phyloP scores from a whole-genome alignment of 2,888 invertebrate genomes.

The Mythimna impura region DNA sequence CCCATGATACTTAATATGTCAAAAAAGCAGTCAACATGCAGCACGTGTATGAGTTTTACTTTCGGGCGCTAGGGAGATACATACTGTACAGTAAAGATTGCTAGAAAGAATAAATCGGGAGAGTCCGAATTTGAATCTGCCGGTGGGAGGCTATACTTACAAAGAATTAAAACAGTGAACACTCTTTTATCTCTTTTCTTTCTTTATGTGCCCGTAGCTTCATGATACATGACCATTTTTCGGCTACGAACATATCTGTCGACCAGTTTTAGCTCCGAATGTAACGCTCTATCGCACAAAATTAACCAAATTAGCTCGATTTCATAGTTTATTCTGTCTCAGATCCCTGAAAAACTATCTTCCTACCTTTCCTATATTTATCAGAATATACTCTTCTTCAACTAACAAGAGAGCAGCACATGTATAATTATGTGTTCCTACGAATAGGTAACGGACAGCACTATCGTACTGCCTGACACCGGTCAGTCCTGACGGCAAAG shows the following conservation, averaged over 20 bases:
- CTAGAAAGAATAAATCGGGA: background rate
- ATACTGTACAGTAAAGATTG: background rate
- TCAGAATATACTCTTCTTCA: background rate
- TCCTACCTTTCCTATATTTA: background rate
- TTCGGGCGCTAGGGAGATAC: too few species aligned
- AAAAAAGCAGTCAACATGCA: too few species aligned
- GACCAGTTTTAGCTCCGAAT: too few species aligned
- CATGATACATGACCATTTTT: too few species aligned
- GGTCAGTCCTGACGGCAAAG: slow-evolving; percentile 33
- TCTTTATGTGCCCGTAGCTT: background rate
- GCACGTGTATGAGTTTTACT: too few species aligned
- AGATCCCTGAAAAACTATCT: background rate
- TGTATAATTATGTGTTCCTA: background rate
- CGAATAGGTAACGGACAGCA: background rate
- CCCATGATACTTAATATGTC: too few species aligned
- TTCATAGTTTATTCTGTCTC: background rate
- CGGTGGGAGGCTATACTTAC: background rate
- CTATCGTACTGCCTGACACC: slow-evolving; percentile 30
- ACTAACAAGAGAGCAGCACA: background rate
- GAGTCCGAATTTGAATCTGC: background rate
- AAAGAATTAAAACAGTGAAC: background rate
- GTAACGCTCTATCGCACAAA: too few species aligned
- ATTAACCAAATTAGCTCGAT: too few species aligned
- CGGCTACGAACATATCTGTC: too few species aligned
- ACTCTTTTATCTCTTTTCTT: background rate